phyloP scores from a whole-genome alignment of 1,140 invertebrate species.

The Lepidurus couesii region DNA sequence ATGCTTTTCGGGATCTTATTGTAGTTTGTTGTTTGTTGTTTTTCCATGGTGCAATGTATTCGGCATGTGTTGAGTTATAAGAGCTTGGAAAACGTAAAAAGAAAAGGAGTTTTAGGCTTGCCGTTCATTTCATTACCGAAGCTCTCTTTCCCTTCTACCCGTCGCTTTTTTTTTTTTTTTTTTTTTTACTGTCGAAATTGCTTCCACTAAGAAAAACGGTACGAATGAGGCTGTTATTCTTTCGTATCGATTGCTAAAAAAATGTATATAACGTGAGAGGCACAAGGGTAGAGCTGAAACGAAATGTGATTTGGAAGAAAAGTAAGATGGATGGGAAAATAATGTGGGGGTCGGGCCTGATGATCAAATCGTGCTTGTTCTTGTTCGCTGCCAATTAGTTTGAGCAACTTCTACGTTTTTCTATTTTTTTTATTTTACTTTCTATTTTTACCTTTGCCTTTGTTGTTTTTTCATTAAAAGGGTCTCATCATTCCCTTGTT shows the following conservation, averaged over 20 bases:
- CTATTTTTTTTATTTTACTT: background rate
- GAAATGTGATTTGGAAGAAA: conserved; percentile 16
- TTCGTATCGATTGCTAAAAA: background rate
- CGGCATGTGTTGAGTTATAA: background rate
- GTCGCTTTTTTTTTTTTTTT: background rate
- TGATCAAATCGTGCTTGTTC: conserved; percentile 15
- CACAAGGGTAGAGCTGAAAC: background rate
- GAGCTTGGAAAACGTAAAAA: background rate
- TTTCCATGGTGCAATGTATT: background rate
- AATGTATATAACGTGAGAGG: background rate
- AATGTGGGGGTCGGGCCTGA: background rate
- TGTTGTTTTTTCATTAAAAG: background rate
- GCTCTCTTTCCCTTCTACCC: background rate
- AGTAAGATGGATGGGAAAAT: conserved; percentile 15
- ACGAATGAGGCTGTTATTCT: background rate
- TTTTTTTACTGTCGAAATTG: background rate
- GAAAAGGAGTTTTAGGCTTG: background rate
- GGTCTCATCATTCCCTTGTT: background rate
- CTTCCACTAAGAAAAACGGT: background rate
- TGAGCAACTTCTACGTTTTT: background rate
- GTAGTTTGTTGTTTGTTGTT: background rate
- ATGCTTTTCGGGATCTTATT: background rate
- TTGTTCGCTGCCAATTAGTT: background rate
- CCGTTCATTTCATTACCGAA: conserved; percentile 2
- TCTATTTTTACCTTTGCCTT: background rate